Percentiles rank a stretch among this genome's conserved stretches.
Conservation (phyloP, 2,888 invertebrate genomes). For the Hydraecia micacea region DNA sequence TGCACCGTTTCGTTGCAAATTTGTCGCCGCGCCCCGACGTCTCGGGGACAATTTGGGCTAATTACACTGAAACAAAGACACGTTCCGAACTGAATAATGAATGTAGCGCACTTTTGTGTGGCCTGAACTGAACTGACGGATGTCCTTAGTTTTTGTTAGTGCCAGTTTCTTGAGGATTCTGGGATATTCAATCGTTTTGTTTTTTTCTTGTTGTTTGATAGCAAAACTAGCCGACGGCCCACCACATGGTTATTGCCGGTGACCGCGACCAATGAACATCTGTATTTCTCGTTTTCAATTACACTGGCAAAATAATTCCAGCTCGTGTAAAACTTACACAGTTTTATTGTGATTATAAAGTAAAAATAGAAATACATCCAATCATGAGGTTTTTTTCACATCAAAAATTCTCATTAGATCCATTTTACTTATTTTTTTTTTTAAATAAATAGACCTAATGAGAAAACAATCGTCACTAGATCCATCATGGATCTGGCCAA, state of each 20-base stretch:
- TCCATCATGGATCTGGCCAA: too few relatives aligned
- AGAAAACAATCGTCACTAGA: too few relatives aligned
- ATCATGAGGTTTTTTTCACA: not conserved
- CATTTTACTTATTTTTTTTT: too few relatives aligned
- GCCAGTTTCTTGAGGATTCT: not conserved
- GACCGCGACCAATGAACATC: not conserved
- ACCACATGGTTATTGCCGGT: not conserved
- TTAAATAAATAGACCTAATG: too few relatives aligned
- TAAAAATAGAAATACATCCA: not conserved
- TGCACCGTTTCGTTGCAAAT: conserved; percentile 67
- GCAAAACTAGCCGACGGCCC: not conserved
- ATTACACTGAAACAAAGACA: conserved; percentile 68
- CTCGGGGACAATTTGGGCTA: conserved; percentile 67
- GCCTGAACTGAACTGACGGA: conserved; percentile 20
- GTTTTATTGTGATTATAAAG: too few relatives aligned
- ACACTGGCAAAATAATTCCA: not conserved
- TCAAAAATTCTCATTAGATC: too few relatives aligned
- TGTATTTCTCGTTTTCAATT: not conserved
- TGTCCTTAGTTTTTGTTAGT: not conserved
- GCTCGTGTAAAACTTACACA: not conserved
- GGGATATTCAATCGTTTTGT: not conserved
- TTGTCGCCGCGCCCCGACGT: conserved; percentile 60
- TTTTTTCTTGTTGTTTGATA: not conserved
- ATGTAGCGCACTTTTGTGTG: conserved; percentile 58
- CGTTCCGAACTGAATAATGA: conserved; percentile 63